Conservation (phyloP, 2,797 vertebrate genomes). For the Natrix natrix region DNA sequence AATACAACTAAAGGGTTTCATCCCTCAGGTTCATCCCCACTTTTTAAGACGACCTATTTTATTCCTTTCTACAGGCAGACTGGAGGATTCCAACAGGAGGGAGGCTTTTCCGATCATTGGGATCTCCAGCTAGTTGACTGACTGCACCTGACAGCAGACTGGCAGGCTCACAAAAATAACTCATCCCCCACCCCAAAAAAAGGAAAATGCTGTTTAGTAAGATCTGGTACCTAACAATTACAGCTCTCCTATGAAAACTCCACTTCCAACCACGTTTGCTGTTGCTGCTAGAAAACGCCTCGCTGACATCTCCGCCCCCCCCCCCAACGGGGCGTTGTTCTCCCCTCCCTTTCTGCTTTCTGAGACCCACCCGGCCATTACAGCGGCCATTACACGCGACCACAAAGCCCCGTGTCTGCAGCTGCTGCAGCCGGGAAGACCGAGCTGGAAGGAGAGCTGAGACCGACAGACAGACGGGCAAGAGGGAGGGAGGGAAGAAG, state of each 20-base stretch:
- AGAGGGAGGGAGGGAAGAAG: rapidly evolving
- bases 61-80: not conserved
- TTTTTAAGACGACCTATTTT: not conserved
- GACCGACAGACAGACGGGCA: not conserved
- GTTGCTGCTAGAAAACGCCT: not conserved
- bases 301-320: too few species aligned
- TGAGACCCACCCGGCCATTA: slow-evolving; percentile 9
- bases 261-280: not conserved
- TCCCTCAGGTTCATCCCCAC: not conserved
- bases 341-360: not conserved
- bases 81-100: rapidly evolving
- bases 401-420: not conserved
- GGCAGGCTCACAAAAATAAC: not conserved
- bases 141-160: not conserved
- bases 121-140: not conserved
- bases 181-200: not conserved
- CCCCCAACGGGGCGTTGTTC: not conserved
- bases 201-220: not conserved
- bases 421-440: not conserved
- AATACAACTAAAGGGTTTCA: not conserved
- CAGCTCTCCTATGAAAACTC: not conserved
- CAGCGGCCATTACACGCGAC: slow-evolving; percentile 17
- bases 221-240: too few species aligned
- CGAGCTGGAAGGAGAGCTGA: not conserved
- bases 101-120: not conserved